Base-by-base conservation (phyloP, 1,140 invertebrate species). In the Drosophila rufa region DNA sequence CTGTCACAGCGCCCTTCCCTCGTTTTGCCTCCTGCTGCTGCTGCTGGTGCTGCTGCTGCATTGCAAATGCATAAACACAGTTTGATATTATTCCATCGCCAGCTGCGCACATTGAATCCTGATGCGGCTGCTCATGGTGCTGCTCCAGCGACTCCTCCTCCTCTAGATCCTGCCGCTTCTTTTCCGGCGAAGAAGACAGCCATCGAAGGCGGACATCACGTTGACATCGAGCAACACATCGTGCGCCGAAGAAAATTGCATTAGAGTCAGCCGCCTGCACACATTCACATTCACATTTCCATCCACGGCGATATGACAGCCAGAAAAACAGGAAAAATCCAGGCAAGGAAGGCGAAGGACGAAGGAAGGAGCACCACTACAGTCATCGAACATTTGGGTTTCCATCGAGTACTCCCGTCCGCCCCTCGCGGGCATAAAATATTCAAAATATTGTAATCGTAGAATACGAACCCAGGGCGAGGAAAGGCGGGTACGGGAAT, bases 381-480 rank as follows among this genome's bases (percentile, higher is more conserved):
- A 60, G 45, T 25, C 55, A 73, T 73, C 70, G 70, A 73, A 46
- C 70, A 73, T 73, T 73, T 48, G 77, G 45, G 45, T 75, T 79
- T 67, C 68, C 51, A 22, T 22, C 27, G 15, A 15, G 46, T 33
- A 11, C 33, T 47, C 48, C 38, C n/a, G 27, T 30, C 50, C 46
- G 8, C 4, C 19, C 27, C 27, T 47, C 40, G 43, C 59, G 43
- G 62, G 77, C 80, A 89, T 89, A 75, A 89, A 89, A 89, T 81
- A 89, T 89, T 89, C 85, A 89, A 89, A 89, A 89, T 89, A 89
- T 90, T 89, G 84, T 89, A 89, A 89, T 84, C 84, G 85, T 66
- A 80, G 80, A 80, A 64, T 57, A 25, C 64, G 56, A 59, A 67
- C 56, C 62, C 57, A 50, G 22, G 71, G 51, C 73, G 40, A 55